Evolutionary conservation across 2,113 vertebrate genomes (phyloP).

Genomic region (Cyphomyrus plagiostoma): DNA sequence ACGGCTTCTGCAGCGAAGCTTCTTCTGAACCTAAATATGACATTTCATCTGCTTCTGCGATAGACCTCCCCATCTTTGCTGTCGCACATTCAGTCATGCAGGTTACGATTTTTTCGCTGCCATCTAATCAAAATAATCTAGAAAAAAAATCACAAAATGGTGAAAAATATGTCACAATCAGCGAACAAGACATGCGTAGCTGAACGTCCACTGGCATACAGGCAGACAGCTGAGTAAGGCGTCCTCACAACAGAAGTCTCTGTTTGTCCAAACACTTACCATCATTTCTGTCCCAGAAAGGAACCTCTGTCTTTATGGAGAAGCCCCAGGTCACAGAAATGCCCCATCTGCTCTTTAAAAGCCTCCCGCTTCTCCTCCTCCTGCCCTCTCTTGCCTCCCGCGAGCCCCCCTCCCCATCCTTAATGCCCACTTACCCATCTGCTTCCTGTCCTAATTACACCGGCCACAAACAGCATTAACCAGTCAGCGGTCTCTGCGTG

Average conservation of each 20-base stretch:
- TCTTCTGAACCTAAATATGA: neutral
- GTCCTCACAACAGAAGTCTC: neutral
- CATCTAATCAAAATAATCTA: neutral
- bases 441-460: constrained; percentile 33
- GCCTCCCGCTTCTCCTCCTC: neutral
- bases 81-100: neutral
- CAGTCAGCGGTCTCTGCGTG: constrained; percentile 9
- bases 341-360: constrained; percentile 11
- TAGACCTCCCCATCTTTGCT: neutral
- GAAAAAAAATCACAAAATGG: neutral
- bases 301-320: neutral
- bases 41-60: neutral
- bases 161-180: neutral
- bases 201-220: neutral
- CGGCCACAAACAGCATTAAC: constrained; percentile 24
- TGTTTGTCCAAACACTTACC: neutral
- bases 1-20: neutral
- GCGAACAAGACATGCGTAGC: neutral
- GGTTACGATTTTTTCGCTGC: neutral
- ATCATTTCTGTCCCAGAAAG: neutral
- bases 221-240: neutral
- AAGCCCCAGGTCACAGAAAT: neutral
- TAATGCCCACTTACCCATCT: constrained; percentile 38
- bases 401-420: neutral
- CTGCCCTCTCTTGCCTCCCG: neutral